Evolutionary conservation across 2,113 vertebrate species (phyloP).

Genomic region (Thalassarche chlororhynchos): DNA sequence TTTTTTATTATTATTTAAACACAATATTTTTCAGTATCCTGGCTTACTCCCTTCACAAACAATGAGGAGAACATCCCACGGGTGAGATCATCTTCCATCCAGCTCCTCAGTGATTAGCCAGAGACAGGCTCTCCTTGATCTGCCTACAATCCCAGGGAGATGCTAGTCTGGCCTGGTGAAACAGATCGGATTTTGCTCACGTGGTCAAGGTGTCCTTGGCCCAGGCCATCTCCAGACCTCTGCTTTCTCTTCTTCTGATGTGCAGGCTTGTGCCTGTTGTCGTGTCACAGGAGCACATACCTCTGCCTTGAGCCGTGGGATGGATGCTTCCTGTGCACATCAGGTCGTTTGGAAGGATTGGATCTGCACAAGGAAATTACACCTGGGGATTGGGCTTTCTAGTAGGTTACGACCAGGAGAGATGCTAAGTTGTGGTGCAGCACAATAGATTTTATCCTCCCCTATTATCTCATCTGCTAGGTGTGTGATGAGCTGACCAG

Average conservation of each 20-base stretch:
- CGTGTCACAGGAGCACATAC: rapidly evolving
- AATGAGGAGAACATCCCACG: not conserved
- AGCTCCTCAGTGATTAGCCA: not conserved
- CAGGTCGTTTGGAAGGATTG: rapidly evolving
- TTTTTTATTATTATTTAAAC: not conserved
- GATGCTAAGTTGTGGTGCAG: not conserved
- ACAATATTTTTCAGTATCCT: not conserved
- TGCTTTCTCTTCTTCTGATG: not conserved
- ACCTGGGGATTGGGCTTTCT: rapidly evolving
- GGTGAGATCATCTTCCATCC: not conserved
- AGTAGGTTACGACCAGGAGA: rapidly evolving
- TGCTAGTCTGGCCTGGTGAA: not conserved
- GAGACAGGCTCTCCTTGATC: not conserved
- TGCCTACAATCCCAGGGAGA: not conserved
- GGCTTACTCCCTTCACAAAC: slow-evolving; percentile 23
- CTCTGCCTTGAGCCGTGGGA: not conserved
- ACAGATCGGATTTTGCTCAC: not conserved
- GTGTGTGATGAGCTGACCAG: not conserved
- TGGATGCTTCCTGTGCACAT: not conserved
- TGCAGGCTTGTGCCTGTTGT: not conserved
- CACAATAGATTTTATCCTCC: not conserved
- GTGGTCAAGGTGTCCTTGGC: not conserved
- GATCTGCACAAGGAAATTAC: not conserved
- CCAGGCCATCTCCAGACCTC: not conserved
- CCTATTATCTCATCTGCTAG: not conserved